A percentile compares a stretch with the other conserved stretches of the same genome.
Conservation (phyloP, 2,888 invertebrate species). For the Elysia crispata region DNA sequence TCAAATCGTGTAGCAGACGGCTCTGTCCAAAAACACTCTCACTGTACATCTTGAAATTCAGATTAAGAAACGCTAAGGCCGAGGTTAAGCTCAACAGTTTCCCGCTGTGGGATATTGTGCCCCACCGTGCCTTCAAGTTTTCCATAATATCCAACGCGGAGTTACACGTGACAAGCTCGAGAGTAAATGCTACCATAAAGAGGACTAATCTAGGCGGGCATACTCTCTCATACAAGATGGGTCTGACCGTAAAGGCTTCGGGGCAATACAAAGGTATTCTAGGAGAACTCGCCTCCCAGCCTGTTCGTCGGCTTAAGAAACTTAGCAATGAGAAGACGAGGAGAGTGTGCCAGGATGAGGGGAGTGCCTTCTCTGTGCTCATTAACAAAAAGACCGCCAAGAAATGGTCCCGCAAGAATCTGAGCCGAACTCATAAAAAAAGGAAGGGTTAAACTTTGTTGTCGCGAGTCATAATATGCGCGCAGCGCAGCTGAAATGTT, state of each 20-base stretch:
- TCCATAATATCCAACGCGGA: not conserved
- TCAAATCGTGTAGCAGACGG: too few relatives aligned
- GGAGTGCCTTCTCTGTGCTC: not conserved
- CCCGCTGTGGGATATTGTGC: too few relatives aligned
- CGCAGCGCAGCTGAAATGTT: too few relatives aligned
- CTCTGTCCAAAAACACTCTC: too few relatives aligned
- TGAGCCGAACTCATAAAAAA: too few relatives aligned
- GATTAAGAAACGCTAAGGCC: too few relatives aligned
- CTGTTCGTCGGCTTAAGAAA: not conserved
- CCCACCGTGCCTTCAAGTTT: not conserved
- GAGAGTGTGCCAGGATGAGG: not conserved
- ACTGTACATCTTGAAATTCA: too few relatives aligned
- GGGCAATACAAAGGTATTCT: not conserved
- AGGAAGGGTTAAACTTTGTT: too few relatives aligned
- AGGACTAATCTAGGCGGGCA: not conserved
- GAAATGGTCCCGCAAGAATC: not conserved
- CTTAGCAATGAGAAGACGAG: not conserved
- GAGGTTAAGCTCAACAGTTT: too few relatives aligned
- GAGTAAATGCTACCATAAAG: not conserved
- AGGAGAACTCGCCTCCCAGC: not conserved
- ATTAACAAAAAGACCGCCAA: not conserved
- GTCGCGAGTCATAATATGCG: too few relatives aligned
- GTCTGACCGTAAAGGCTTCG: not conserved
- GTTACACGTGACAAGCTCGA: not conserved
- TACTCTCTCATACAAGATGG: not conserved